Percentiles rank a stretch among this genome's conserved stretches.
Evolutionary conservation across 2,113 vertebrate genomes (phyloP).

Genomic region (Nannospalax galili): DNA sequence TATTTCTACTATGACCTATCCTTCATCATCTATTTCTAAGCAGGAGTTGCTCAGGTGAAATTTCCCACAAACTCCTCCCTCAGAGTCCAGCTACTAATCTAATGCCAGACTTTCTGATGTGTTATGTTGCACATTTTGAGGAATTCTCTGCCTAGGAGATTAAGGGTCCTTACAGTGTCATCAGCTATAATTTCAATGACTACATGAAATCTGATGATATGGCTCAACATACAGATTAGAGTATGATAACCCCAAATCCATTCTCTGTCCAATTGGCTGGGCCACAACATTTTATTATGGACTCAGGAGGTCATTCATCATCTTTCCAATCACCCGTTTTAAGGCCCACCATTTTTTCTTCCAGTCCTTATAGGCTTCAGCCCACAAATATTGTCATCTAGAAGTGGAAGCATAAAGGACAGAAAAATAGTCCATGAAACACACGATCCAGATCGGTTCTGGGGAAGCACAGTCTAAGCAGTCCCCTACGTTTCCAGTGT

Average conservation of each 20-base stretch:
- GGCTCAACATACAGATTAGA: background rate
- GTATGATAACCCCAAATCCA: background rate
- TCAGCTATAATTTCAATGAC: background rate
- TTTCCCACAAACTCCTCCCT: background rate
- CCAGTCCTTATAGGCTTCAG: background rate
- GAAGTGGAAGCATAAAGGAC: background rate
- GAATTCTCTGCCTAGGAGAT: background rate
- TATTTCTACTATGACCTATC: background rate
- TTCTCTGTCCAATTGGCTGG: background rate
- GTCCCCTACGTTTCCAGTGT: too few species aligned
- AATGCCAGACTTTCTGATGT: background rate
- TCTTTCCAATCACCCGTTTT: background rate
- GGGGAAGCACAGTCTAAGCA: too few species aligned
- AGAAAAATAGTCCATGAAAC: too few species aligned
- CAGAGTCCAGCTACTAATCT: background rate
- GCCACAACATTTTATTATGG: background rate
- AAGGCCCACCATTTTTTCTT: background rate
- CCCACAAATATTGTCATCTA: background rate
- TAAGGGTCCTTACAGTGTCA: background rate
- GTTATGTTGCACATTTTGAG: background rate
- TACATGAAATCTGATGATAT: background rate
- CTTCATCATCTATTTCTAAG: background rate
- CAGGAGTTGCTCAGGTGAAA: background rate
- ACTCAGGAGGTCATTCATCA: background rate
- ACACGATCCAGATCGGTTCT: too few species aligned